A percentile compares a stretch with the other conserved stretches of the same genome.
These are phyloP conservation scores for Drosophila histrio DNA, from an alignment of 2,888 invertebrate species.

Conservation along the genomic window DNA sequence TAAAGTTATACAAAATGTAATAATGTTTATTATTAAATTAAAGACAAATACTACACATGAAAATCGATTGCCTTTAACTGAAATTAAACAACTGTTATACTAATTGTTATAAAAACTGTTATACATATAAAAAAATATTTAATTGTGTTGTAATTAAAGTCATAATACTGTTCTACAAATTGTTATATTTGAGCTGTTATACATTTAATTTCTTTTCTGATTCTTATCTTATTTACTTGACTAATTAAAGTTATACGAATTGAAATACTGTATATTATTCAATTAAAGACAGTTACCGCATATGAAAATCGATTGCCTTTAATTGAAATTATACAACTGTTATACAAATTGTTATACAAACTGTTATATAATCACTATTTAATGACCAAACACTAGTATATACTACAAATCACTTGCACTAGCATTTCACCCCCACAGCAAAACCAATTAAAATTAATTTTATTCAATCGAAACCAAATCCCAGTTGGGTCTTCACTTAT, in stretches of 20 bases:
- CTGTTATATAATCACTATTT: background rate
- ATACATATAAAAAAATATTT: no score
- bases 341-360: background rate
- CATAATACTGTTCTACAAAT: background rate
- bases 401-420: slow-evolving; percentile 32
- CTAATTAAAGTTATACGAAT: no score
- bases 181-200: background rate
- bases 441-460: slow-evolving; percentile 76
- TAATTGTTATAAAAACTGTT: no score
- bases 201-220: no score
- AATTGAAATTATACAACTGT: background rate
- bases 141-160: background rate
- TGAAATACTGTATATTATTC: no score
- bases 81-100: no score
- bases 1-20: no score
- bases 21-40: no score
- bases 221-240: no score
- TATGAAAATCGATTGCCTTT: background rate
- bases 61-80: no score
- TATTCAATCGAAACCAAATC: slow-evolving; percentile 74
- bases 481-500: slow-evolving; percentile 66
- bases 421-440: slow-evolving; percentile 7
- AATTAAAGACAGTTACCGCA: no score
- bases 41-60: no score
- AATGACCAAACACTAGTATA: background rate